A percentile compares a stretch with the other conserved stretches of the same genome.
Evolutionary conservation across 2,888 invertebrate genomes (phyloP).

Genomic region (Geophilus truncorum): DNA sequence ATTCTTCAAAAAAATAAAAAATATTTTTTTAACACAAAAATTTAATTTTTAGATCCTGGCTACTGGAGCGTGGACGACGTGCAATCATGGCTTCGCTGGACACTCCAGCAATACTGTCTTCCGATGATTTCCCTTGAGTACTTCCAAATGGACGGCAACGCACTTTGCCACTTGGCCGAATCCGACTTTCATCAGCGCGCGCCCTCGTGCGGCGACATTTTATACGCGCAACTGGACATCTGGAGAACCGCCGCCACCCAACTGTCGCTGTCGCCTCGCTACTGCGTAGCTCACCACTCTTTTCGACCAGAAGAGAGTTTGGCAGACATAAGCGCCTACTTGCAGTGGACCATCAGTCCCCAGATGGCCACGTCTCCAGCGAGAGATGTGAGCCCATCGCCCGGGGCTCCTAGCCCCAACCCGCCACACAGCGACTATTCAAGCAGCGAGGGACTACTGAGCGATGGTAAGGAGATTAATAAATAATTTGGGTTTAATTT

Average conservation of each 20-base stretch:
- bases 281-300: neutral
- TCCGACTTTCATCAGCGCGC: slow-evolving; percentile 78
- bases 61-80: slow-evolving; percentile 81
- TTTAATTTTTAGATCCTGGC: slow-evolving; percentile 87
- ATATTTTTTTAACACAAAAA: too few relatives aligned
- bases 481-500: too few relatives aligned
- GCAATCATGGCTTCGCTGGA: slow-evolving; percentile 83
- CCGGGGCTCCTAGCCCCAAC: neutral
- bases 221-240: slow-evolving; percentile 82
- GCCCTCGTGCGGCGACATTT: slow-evolving; percentile 75
- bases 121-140: slow-evolving; percentile 67
- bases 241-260: slow-evolving; percentile 60
- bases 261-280: neutral
- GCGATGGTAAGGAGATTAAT: slow-evolving; percentile 40
- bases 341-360: slow-evolving; percentile 30
- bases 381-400: slow-evolving; percentile 1
- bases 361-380: neutral
- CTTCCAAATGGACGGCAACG: slow-evolving; percentile 68
- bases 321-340: slow-evolving; percentile 40
- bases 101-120: slow-evolving; percentile 71
- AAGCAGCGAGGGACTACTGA: slow-evolving; percentile 40
- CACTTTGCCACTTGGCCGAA: slow-evolving; percentile 69
- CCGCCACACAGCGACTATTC: slow-evolving; percentile 39
- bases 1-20: too few relatives aligned
- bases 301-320: slow-evolving; percentile 41